Evolutionary conservation across 2,888 invertebrate species (phyloP).

Genomic region (Phortica okadai): DNA sequence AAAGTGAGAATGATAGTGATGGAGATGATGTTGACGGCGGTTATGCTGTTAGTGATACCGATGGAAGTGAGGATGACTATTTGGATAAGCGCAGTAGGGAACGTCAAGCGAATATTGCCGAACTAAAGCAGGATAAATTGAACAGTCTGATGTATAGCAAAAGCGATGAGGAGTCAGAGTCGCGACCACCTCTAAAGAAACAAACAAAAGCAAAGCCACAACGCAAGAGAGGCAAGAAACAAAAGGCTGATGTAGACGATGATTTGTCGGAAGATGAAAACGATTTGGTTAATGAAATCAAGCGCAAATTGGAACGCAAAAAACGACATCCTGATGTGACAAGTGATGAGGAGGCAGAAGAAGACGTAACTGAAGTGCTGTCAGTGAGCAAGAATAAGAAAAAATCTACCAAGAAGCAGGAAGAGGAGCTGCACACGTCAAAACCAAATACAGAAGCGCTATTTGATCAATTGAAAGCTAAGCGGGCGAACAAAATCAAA

Average conservation of each 20-base stretch:
- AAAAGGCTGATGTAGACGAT: slow-evolving; percentile 44
- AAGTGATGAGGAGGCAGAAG: slow-evolving; percentile 53
- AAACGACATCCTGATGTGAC: slow-evolving; percentile 58
- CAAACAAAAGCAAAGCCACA: slow-evolving; percentile 7
- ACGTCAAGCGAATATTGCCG: slow-evolving; percentile 56
- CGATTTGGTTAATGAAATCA: slow-evolving; percentile 56
- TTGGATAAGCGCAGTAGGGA: slow-evolving; percentile 59
- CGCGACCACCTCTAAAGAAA: slow-evolving; percentile 54
- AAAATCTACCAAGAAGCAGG: slow-evolving; percentile 35
- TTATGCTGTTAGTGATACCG: slow-evolving; percentile 17
- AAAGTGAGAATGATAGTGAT: slow-evolving; percentile 32
- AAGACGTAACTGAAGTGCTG: slow-evolving; percentile 30
- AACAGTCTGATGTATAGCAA: slow-evolving; percentile 73
- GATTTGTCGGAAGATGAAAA: slow-evolving; percentile 43
- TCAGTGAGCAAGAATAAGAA: slow-evolving; percentile 22
- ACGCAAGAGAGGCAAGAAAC: slow-evolving; percentile 29
- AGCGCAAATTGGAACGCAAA: slow-evolving; percentile 70
- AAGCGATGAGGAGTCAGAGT: slow-evolving; percentile 74
- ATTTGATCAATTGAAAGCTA: slow-evolving; percentile 69
- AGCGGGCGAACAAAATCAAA: slow-evolving; percentile 65
- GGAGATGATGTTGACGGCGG: slow-evolving; percentile 51
- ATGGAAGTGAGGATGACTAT: slow-evolving; percentile 74
- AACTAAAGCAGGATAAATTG: slow-evolving; percentile 68
- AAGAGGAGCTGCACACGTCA: slow-evolving; percentile 32
- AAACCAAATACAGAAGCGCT: slow-evolving; percentile 55